Evolutionary conservation across 2,797 vertebrate species (phyloP), one percentile per base, ranked within the genome.

Genomic region (Pangasius mekongensis): DNA sequence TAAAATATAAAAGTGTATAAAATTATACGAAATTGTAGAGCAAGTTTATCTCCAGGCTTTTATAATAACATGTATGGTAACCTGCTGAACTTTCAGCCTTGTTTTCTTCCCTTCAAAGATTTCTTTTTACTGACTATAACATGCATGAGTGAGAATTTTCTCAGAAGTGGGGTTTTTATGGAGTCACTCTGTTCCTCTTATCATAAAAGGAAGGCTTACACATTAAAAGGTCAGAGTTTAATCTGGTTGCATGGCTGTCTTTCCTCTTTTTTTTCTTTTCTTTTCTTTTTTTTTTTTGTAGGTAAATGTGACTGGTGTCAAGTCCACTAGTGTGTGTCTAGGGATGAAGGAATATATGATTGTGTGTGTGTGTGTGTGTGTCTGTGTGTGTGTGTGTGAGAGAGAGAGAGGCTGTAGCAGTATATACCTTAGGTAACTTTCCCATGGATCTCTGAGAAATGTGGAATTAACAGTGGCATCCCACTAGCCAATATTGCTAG

Each of bases 281-380:
- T n/a, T n/a, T n/a, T n/a, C n/a, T n/a, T 39, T 5, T 5, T 39
- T 5, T 39, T 39, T 39, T 54, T 69, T 39, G n/a, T n/a, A 54
- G 85, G 82, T 69, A 73, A 88, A 91, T 83, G 27, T 83, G 52
- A 69, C 69, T 8, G 22, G 67, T 88, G 87, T 89, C 84, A 87
- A 84, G 30, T 76, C 67, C 60, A 85, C 83, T 87, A 85, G 52
- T 52, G 24, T 64, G 54, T 80, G 52, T 80, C 43, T n/a, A 14
- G 73, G 47, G 76, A 54, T 54, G 54, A 5, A 22, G 39, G 71
- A 64, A 39, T 39, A 71, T 14, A 76, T 10, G 13, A 36, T 36
- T 36, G 39, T 0, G 22, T 27, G 36, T 71, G 67, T 33, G 33
- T 33, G 33, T 33, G 33, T 73, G 69, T 71, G 67, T 33, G 33